A percentile compares a stretch with the other conserved stretches of the same genome.
phyloP scores from a whole-genome alignment of 2,797 vertebrate species.

The Antrozous pallidus region DNA sequence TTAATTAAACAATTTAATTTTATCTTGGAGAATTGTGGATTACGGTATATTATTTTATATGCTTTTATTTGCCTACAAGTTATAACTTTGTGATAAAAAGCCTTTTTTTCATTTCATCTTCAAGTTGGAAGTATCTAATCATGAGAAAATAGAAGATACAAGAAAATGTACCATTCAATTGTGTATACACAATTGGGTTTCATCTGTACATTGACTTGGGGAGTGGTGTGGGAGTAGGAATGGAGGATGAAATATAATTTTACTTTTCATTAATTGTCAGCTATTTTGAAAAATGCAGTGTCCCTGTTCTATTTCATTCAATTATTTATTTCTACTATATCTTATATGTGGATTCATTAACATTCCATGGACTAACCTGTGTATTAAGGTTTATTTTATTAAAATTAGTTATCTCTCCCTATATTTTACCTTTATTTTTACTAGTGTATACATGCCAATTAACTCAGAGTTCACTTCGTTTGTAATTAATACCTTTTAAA shows the following conservation, averaged over 20 bases:
- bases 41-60: constrained; percentile 63
- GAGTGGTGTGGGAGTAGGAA: background rate
- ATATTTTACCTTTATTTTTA: background rate
- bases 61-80: constrained; percentile 37
- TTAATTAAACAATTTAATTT: constrained; percentile 74
- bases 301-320: background rate
- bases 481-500: constrained; percentile 22
- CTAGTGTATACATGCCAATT: background rate
- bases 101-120: constrained; percentile 30
- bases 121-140: constrained; percentile 9
- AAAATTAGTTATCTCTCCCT: background rate
- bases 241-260: background rate
- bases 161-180: background rate
- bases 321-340: background rate
- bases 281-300: constrained; percentile 12
- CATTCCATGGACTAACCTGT: background rate
- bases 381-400: background rate
- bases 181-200: background rate
- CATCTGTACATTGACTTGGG: background rate
- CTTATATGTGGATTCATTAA: constrained; percentile 11
- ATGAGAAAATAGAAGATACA: constrained; percentile 3
- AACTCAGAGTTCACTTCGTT: background rate
- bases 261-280: background rate
- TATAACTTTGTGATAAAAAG: constrained; percentile 53
- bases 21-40: constrained; percentile 70